Conservation (phyloP, 2,113 vertebrate species). For the Baryphthengus martii region DNA sequence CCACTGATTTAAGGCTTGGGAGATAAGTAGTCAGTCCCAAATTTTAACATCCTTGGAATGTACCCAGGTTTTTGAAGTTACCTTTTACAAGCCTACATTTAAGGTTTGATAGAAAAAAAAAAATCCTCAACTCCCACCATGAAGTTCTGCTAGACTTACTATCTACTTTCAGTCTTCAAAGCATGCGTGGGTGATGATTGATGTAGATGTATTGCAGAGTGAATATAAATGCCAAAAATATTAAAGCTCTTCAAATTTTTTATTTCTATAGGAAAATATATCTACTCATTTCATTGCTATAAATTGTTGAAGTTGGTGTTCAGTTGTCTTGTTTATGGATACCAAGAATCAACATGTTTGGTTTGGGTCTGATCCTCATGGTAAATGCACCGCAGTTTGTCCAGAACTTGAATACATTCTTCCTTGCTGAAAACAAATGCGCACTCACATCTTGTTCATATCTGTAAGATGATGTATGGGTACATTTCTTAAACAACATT, state of each 20-base stretch:
- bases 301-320: not conserved
- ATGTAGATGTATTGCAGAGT: conserved; percentile 34
- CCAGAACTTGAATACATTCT: not conserved
- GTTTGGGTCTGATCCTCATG: not conserved
- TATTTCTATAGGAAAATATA: conserved; percentile 9
- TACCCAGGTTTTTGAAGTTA: not conserved
- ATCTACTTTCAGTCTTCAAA: conserved; percentile 46
- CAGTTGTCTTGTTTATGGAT: not conserved
- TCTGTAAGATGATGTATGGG: not conserved
- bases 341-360: not conserved
- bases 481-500: not conserved
- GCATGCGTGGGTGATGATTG: conserved; percentile 29
- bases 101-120: not conserved
- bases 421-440: not conserved
- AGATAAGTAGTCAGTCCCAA: not conserved
- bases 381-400: not conserved
- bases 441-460: not conserved
- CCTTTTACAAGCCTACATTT: not conserved
- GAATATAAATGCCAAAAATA: conserved; percentile 20
- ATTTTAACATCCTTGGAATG: not conserved
- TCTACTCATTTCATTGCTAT: not conserved
- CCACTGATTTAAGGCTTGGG: not conserved
- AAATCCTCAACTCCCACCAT: not conserved
- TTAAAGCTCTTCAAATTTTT: conserved; percentile 1
- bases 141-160: conserved; percentile 47